phyloP scores from a whole-genome alignment of 2,113 vertebrate species.

The Proterorhinus semilunaris region DNA sequence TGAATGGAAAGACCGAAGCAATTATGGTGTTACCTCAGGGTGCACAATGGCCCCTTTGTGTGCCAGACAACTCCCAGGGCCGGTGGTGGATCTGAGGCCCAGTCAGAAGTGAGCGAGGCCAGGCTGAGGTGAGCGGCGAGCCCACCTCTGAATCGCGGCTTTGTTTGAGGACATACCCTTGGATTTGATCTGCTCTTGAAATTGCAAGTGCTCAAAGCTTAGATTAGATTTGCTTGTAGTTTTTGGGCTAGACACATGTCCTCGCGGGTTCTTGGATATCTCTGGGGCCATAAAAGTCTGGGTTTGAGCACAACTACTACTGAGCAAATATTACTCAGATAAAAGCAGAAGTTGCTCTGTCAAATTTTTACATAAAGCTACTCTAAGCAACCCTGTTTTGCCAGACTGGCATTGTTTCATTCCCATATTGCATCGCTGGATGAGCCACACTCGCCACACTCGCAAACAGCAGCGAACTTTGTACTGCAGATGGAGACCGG shows the following conservation, averaged over 20 bases:
- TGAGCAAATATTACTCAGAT: too few relatives aligned
- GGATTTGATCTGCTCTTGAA: conserved; percentile 61
- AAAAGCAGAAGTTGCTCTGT: too few relatives aligned
- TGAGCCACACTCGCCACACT: too few relatives aligned
- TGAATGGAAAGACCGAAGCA: conserved; percentile 69
- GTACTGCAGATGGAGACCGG: too few relatives aligned
- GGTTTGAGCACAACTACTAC: background rate
- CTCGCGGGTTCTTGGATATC: conserved; percentile 19
- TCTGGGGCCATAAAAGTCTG: background rate
- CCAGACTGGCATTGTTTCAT: too few relatives aligned
- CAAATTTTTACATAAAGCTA: too few relatives aligned
- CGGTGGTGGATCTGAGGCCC: conserved; percentile 61
- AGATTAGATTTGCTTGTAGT: conserved; percentile 40
- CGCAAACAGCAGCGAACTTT: too few relatives aligned
- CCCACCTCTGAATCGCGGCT: conserved; percentile 61
- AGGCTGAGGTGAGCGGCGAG: conserved; percentile 56
- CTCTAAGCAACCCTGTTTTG: too few relatives aligned
- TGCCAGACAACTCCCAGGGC: conserved; percentile 32
- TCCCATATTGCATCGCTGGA: too few relatives aligned
- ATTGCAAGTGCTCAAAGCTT: conserved; percentile 47
- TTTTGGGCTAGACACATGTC: conserved; percentile 26
- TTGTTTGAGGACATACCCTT: conserved; percentile 64
- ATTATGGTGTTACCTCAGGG: conserved; percentile 62
- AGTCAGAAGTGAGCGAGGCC: conserved; percentile 38
- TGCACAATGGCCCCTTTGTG: conserved; percentile 64